phyloP scores from a whole-genome alignment of 2,888 invertebrate species.

The Pocota personata region DNA sequence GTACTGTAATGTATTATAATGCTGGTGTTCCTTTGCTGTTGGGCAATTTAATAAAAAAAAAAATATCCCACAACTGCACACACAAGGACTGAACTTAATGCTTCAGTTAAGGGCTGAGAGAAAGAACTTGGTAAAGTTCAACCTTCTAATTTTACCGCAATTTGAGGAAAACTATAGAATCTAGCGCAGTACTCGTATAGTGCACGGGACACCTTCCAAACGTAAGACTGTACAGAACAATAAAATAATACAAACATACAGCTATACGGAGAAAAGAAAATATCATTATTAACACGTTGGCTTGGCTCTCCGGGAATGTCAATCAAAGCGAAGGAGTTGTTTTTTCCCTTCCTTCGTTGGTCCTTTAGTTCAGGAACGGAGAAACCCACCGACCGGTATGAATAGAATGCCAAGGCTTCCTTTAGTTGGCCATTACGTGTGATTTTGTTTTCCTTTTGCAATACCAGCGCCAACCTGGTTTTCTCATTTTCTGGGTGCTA shows the following conservation, averaged over 20 bases:
- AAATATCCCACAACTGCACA: neutral
- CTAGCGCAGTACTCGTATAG: neutral
- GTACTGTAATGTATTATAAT: slow-evolving; percentile 12
- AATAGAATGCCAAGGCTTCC: slow-evolving; percentile 42
- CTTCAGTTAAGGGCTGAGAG: neutral
- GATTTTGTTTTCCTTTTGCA: neutral
- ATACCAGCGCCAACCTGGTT: neutral
- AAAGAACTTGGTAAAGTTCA: slow-evolving; percentile 31
- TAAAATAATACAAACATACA: neutral
- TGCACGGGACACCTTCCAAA: neutral
- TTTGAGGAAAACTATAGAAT: neutral
- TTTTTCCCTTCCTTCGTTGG: neutral
- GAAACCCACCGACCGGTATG: neutral
- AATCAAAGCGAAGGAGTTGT: slow-evolving; percentile 40
- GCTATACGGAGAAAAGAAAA: slow-evolving; percentile 14
- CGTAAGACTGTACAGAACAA: neutral
- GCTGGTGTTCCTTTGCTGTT: neutral
- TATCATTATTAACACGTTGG: slow-evolving; percentile 52
- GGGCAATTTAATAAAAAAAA: slow-evolving; percentile 1
- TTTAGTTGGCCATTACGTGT: slow-evolving; percentile 37
- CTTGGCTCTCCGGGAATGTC: slow-evolving; percentile 44
- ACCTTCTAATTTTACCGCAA: slow-evolving; percentile 42
- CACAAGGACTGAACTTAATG: neutral
- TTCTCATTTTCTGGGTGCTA: slow-evolving; percentile 48
- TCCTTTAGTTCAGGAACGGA: neutral